Percentiles rank a stretch among this genome's conserved stretches.
Evolutionary conservation across 2,797 vertebrate genomes (phyloP).

Genomic region (Helarctos malayanus): DNA sequence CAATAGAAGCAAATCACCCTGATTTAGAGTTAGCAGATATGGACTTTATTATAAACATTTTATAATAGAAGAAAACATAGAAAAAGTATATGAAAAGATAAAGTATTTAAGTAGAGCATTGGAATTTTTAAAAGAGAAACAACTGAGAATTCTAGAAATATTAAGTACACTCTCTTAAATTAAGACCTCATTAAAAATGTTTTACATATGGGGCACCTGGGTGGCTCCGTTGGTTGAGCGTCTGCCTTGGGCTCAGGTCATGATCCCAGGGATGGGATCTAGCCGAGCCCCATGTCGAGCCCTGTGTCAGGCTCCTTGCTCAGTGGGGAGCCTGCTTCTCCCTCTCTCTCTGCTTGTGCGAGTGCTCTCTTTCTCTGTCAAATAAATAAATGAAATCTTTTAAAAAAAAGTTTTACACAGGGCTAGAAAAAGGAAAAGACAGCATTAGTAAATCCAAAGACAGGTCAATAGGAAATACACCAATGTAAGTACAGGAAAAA

Average conservation of each 20-base stretch:
- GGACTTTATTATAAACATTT: not conserved
- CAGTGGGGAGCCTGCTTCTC: too few relatives aligned
- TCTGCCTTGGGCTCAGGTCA: too few relatives aligned
- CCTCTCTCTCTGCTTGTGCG: too few relatives aligned
- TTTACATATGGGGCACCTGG: not conserved
- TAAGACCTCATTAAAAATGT: not conserved
- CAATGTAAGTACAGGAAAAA: not conserved
- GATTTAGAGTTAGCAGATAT: not conserved
- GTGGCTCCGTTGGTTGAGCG: too few relatives aligned
- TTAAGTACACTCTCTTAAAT: not conserved
- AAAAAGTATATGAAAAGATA: not conserved
- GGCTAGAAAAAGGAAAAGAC: not conserved
- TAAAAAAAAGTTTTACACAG: not conserved
- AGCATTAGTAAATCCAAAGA: not conserved
- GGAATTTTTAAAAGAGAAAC: not conserved
- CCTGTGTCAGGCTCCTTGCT: too few relatives aligned
- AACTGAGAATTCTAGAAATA: not conserved
- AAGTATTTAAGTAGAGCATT: not conserved
- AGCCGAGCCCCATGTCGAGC: too few relatives aligned
- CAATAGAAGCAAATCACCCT: not conserved
- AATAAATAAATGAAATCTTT: too few relatives aligned
- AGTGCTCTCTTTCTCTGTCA: too few relatives aligned
- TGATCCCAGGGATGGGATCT: too few relatives aligned
- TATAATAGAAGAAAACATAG: not conserved
- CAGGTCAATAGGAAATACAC: not conserved